Evolutionary conservation across 2,113 vertebrate species (phyloP), one percentile per base, ranked within the genome.

Genomic region (Hydropotes inermis): DNA sequence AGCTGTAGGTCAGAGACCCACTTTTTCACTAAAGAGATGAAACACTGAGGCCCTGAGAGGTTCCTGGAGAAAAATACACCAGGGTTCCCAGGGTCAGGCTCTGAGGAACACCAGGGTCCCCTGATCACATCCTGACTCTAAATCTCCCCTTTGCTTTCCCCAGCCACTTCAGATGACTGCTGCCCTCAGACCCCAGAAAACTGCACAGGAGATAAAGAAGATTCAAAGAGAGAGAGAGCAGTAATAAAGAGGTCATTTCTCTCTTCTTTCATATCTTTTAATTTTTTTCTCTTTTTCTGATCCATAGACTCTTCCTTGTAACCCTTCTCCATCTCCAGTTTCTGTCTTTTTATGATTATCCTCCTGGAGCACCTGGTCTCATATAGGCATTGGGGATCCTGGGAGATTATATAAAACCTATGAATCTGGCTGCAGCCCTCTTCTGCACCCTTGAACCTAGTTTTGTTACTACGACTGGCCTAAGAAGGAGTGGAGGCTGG

Each of bases 231-330:
- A 10, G 21, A 10, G 21, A 57, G 55, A 57, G 23, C 55, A 57
- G 23, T 23, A 57, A 57, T 10, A 57, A 33, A n/a, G 64, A 67
- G 64, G 16, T n/a, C 8, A 19, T 19, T 67, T 67, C 64, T 67
- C 15, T 33, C 21, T 57, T 57, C 55, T 67, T 67, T 67, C 4
- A 67, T n/a, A 67, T n/a, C 17, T 67, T 67, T 67, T 4, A n/a
- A n/a, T n/a, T 1, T 5, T n/a, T n/a, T n/a, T n/a, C 7, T n/a
- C 16, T 33, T n/a, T 67, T n/a, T n/a, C 64, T 1, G 4, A 10
- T n/a, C 16, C 64, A 67, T 10, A n/a, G 16, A n/a, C 33, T 67
- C 4, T 67, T 67, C 33, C 16, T 19, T 67, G 33, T 67, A 67
- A 67, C 64, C 16, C 47, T 21, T n/a, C 5, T 47, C 30, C 10